Base-by-base conservation (phyloP, 37 sponge, comb jelly and placozoan species). In the Beroe ovata region DNA sequence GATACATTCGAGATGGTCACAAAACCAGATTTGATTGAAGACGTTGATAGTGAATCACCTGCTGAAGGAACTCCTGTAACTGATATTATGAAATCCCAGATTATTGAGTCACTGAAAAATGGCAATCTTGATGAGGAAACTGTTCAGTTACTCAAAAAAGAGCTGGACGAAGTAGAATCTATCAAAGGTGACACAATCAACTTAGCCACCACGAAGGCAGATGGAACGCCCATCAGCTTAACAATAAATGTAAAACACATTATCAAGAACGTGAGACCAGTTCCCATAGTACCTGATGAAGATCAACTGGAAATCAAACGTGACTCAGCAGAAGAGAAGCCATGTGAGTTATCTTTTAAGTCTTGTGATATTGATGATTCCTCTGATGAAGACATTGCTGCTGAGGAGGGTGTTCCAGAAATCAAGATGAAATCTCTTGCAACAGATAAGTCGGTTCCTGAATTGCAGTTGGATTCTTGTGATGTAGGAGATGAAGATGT, bases 11-110 rank as follows among this genome's bases (percentile, higher is more conserved):
- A 47, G 11, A 16, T 47, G 6, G 54, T 47, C 11, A 11, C 54
- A 6, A 47, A 47, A 47, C 54, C 54, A 16, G 54, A 47, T 16
- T 11, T 11, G 11, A 11, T 16, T 47, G 54, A 47, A 47, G 54
- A 11, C 54, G 11, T 47, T 47, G 84, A 77, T 16, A 29, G 41
- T 2, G 84, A 77, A 77, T 30, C 84, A 39, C 36, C 30, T 11
- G 16, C 35, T 66, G 84, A 77, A n/a, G 38, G 14, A 25, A n/a
- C 38, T 40, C 84, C 84, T 40, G 84, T 41, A 19, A 77, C 54
- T 77, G 84, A 77, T 32, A 23, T 42, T 23, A 77, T 77, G 16
- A 77, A 42, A 77, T 38, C 84, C 4, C 84, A 77, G 84, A 16
- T 77, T 21, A 25, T 77, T 6, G 54, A 77, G 4, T 77, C 84